These are phyloP conservation scores for Calliopum simillimum DNA, from an alignment of 2,888 invertebrate species.

Conservation along the genomic window DNA sequence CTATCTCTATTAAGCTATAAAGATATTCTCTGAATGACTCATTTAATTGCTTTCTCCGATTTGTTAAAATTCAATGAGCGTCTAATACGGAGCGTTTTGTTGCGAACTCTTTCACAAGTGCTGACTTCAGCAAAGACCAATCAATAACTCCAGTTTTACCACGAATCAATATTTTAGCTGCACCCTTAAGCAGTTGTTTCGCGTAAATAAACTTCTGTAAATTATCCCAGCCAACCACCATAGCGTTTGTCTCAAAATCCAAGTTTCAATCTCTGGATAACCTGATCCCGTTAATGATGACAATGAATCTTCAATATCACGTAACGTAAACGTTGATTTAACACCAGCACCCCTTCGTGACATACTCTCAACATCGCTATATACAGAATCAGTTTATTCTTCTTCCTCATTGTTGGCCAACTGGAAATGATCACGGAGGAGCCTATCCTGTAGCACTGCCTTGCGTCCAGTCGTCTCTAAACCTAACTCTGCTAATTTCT, in stretches of 20 bases:
- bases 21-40: conserved; percentile 22
- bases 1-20: conserved; percentile 25
- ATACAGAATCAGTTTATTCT: neutral
- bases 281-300: conserved; percentile 36
- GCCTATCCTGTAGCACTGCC: conserved; percentile 14
- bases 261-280: conserved; percentile 32
- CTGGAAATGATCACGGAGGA: neutral
- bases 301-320: conserved; percentile 38
- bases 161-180: conserved; percentile 41
- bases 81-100: conserved; percentile 11
- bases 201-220: conserved; percentile 40
- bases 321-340: conserved; percentile 31
- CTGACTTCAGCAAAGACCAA: conserved; percentile 15
- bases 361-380: too few species aligned
- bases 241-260: conserved; percentile 40
- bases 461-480: neutral
- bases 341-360: too few species aligned
- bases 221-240: conserved; percentile 35
- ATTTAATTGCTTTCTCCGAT: conserved; percentile 16
- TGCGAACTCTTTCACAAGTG: conserved; percentile 14
- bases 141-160: conserved; percentile 8
- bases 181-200: conserved; percentile 40
- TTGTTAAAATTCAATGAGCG: conserved; percentile 6
- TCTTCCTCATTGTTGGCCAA: neutral
- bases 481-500: neutral